Evolutionary conservation across 2,113 vertebrate species (phyloP).

Genomic region (Apus apus): DNA sequence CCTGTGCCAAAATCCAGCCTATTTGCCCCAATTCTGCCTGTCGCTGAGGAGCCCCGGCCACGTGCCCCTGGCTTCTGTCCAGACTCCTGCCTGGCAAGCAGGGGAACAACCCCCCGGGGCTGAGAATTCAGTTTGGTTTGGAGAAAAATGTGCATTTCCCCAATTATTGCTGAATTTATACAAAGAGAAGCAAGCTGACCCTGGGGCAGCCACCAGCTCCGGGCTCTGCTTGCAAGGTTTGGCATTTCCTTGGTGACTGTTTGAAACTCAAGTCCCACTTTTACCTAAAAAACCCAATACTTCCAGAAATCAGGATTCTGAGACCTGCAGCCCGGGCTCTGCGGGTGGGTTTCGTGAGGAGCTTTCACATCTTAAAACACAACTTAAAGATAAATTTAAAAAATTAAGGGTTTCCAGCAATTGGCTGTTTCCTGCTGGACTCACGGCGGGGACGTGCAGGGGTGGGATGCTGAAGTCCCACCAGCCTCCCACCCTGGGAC

Average conservation of each 20-base stretch:
- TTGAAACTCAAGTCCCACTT: neutral
- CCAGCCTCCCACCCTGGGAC: neutral
- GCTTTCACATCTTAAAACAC: neutral
- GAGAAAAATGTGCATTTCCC: neutral
- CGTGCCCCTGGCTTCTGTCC: accelerated
- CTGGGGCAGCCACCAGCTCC: neutral
- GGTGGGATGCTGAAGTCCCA: neutral
- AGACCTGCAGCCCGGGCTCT: neutral
- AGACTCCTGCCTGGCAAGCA: neutral
- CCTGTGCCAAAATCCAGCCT: accelerated
- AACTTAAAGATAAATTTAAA: no score
- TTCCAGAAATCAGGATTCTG: neutral
- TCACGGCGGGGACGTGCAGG: accelerated
- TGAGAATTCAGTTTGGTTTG: neutral
- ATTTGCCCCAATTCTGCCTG: neutral
- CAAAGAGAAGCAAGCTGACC: neutral
- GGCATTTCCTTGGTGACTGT: neutral
- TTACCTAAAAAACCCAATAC: neutral
- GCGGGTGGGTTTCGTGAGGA: neutral
- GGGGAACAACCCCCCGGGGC: accelerated
- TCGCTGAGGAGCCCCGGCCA: accelerated
- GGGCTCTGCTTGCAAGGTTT: neutral
- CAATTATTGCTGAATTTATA: neutral
- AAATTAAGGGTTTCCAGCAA: neutral
- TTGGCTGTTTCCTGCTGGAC: neutral